phyloP scores from a whole-genome alignment of 2,797 vertebrate species.

The Neostethus bicornis region DNA sequence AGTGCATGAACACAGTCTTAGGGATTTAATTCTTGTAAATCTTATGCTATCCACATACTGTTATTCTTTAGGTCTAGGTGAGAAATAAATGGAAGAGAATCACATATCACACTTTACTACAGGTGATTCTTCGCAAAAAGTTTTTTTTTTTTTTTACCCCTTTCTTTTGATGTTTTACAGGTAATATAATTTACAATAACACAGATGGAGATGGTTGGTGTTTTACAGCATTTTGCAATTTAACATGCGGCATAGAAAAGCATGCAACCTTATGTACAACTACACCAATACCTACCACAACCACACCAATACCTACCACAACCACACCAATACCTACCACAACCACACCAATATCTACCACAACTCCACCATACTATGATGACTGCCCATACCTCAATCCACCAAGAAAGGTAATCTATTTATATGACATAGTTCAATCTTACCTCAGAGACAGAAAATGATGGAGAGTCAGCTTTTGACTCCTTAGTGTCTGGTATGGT shows the following conservation, averaged over 20 bases:
- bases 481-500: no score
- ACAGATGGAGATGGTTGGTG: conserved; percentile 72
- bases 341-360: not conserved
- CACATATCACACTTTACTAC: no score
- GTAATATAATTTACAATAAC: conserved; percentile 70
- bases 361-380: accelerated
- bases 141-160: not conserved
- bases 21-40: no score
- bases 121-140: no score
- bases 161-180: conserved; percentile 51
- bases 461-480: no score
- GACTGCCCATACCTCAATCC: conserved; percentile 59
- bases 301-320: not conserved
- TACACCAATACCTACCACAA: conserved; percentile 6
- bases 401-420: conserved; percentile 71
- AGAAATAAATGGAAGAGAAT: no score
- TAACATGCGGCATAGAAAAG: conserved; percentile 66
- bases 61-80: no score
- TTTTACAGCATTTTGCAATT: conserved; percentile 76
- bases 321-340: not conserved
- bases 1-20: no score
- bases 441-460: no score
- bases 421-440: accelerated
- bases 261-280: conserved; percentile 55
- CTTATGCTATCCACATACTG: no score